Base-by-base conservation (phyloP, 2,797 vertebrate species). In the Rhinichthys osculus region DNA sequence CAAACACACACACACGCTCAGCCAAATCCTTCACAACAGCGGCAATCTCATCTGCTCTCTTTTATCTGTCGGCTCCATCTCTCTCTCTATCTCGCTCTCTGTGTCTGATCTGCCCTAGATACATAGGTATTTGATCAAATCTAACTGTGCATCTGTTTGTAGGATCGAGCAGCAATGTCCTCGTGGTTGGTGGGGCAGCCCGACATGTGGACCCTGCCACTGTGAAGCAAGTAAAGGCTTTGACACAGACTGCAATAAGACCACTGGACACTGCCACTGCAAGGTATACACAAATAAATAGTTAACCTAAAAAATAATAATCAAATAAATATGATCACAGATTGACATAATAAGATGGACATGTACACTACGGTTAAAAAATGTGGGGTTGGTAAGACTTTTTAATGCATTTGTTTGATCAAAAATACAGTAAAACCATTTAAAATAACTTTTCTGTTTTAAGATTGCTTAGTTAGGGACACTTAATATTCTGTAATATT, bases 101-200 rank as follows among this genome's bases (percentile, higher is more conserved):
- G 3, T 80, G 73, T 86, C 57, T 74, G 78, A 74, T 81, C 33
- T 85, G 69, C 44, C 84, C 69, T 81, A 72, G 76, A 85, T 85
- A 52, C 69, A 72, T 62, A 85, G 42, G 33, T 70, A 78, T 87
- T 70, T 87, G 84, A 62, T 59, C 78, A 82, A 67, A 77, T 85
- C 40, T 87, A 79, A 86, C 74, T 88, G 17, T 83, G 23, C 64
- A 42, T 93, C 30, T 87, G 47, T 87, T 93, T 91, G 72, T 89
- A 99, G 98, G 94, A 96, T 97, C 91, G 97, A 99, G 91, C 97
- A 98, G 91, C 98, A 99, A 86, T 99, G 98, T 89, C 98, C 98
- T 0, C 95, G 97, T 86, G 98, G 98, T 30, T 99, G 98, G 98
- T 99, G 98, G 98, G 98, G 98, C 21, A 97, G 94, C 92, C 97